phyloP scores from a whole-genome alignment of 1,140 invertebrate genomes.

The Planococcus citri region DNA sequence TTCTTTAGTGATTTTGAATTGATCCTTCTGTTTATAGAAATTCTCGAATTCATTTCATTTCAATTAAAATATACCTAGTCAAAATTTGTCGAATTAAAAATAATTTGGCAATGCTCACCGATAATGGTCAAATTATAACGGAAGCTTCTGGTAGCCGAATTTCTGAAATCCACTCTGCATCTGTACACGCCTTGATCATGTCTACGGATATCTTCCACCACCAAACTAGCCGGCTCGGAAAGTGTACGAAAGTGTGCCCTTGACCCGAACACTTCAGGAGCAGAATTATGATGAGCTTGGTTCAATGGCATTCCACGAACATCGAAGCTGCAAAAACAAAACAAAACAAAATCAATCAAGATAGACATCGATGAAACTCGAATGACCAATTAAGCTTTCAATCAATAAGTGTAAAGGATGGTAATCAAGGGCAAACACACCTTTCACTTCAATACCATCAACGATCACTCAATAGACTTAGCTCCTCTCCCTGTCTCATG shows the following conservation, averaged over 20 bases:
- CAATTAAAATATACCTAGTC: too few species aligned
- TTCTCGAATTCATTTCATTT: too few species aligned
- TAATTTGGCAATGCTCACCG: too few species aligned
- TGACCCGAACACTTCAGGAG: slow-evolving; percentile 49
- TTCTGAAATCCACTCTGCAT: slow-evolving; percentile 76
- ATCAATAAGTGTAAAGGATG: too few species aligned
- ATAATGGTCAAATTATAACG: slow-evolving; percentile 78
- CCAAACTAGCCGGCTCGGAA: slow-evolving; percentile 51
- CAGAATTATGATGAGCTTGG: slow-evolving; percentile 55
- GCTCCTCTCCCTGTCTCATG: too few species aligned
- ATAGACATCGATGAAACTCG: too few species aligned
- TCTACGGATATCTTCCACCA: slow-evolving; percentile 61
- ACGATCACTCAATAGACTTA: too few species aligned
- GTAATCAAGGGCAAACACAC: too few species aligned
- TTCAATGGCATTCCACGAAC: slow-evolving; percentile 51
- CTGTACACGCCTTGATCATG: slow-evolving; percentile 76
- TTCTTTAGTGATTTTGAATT: too few species aligned
- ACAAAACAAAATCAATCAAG: slow-evolving; percentile 21
- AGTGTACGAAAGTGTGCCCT: slow-evolving; percentile 47
- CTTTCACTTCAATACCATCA: background rate
- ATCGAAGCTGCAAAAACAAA: slow-evolving; percentile 56
- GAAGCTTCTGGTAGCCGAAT: slow-evolving; percentile 72
- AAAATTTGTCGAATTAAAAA: too few species aligned
- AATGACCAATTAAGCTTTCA: too few species aligned
- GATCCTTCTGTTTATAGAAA: too few species aligned